phyloP scores from a whole-genome alignment of 2,888 invertebrate species.

The Uloborus plumipes region DNA sequence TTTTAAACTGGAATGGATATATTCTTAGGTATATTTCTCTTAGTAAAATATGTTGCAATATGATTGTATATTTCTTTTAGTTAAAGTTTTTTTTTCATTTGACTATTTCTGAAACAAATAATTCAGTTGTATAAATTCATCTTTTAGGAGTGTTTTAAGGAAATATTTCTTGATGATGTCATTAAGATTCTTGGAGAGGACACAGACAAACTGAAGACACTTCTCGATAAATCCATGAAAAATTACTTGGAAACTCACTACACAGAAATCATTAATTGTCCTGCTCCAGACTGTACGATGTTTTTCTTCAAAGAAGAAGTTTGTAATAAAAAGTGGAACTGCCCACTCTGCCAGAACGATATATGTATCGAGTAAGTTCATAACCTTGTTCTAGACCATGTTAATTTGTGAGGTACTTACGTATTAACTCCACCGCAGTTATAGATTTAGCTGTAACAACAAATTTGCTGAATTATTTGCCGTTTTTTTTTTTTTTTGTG shows the following conservation, averaged over 20 bases:
- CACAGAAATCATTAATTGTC: conserved; percentile 21
- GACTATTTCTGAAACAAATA: too few species aligned
- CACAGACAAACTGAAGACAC: conserved; percentile 12
- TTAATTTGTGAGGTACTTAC: too few species aligned
- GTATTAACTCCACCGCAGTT: too few species aligned
- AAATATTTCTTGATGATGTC: conserved; percentile 40
- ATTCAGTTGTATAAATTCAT: background rate
- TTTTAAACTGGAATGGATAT: too few species aligned
- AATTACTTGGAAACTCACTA: conserved; percentile 31
- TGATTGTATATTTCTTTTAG: too few species aligned
- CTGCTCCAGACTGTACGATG: conserved; percentile 52
- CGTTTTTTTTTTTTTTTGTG: too few species aligned
- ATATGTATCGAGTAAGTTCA: conserved; percentile 44
- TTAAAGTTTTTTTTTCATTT: too few species aligned
- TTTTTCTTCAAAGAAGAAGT: conserved; percentile 38
- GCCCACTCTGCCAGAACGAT: conserved; percentile 50
- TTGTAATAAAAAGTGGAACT: conserved; percentile 9
- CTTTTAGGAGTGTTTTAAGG: conserved; percentile 35
- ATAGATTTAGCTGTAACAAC: too few species aligned
- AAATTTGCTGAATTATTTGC: too few species aligned
- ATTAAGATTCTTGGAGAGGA: conserved; percentile 36
- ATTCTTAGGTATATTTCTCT: too few species aligned
- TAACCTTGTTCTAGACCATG: too few species aligned
- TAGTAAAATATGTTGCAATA: too few species aligned
- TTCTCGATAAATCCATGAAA: conserved; percentile 41